A percentile compares a stretch with the other conserved stretches of the same genome.
Evolutionary conservation across 1,140 invertebrate species (phyloP).

Genomic region (Dreissena polymorpha): DNA sequence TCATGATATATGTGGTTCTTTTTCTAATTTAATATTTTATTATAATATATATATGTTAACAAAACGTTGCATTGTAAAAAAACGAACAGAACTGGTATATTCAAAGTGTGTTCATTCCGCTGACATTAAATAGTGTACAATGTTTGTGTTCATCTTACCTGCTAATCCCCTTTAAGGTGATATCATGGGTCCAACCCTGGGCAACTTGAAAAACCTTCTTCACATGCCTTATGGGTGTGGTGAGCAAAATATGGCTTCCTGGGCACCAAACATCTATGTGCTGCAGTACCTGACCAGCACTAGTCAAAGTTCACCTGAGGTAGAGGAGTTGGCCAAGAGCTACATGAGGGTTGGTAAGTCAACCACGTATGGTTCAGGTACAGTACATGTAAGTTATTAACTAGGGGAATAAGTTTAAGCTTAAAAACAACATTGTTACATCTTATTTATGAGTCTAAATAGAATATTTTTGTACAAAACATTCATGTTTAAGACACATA

Average conservation of each 20-base stretch:
- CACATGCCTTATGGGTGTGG: conserved; percentile 93
- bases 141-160: not conserved
- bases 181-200: conserved; percentile 78
- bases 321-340: conserved; percentile 87
- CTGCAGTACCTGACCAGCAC: conserved; percentile 89
- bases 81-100: not conserved
- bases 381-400: not conserved
- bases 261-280: conserved; percentile 94
- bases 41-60: not conserved
- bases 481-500: not conserved
- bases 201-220: conserved; percentile 84
- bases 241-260: conserved; percentile 96
- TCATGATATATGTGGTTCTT: not conserved
- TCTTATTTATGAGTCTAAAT: not conserved
- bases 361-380: not conserved
- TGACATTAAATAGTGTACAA: not conserved
- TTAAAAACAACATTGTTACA: not conserved
- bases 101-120: not conserved
- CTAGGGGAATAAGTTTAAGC: not conserved
- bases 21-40: not conserved
- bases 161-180: conserved; percentile 68
- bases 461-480: not conserved
- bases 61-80: not conserved
- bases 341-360: conserved; percentile 88
- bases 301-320: conserved; percentile 83